phyloP scores from a whole-genome alignment of 2,888 invertebrate species.

The Colostygia pectinataria region DNA sequence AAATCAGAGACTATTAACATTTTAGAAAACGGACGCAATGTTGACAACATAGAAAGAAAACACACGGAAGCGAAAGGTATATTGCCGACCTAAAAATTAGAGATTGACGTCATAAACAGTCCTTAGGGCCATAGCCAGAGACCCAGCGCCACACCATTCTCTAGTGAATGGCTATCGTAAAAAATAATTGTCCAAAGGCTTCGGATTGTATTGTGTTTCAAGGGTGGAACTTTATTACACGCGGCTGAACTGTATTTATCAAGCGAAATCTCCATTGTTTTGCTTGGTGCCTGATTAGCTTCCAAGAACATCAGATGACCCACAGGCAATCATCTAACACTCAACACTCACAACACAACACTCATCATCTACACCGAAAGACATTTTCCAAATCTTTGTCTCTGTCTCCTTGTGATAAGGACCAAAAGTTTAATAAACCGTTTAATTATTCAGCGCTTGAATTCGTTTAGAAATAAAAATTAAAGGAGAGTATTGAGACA shows the following conservation, averaged over 20 bases:
- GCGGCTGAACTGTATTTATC: not conserved
- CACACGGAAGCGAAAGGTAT: conserved; percentile 7
- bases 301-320: not conserved
- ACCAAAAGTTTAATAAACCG: too few species aligned
- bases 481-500: not conserved
- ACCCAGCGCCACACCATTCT: conserved; percentile 8
- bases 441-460: too few species aligned
- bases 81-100: conserved; percentile 25
- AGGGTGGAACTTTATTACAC: conserved; percentile 4
- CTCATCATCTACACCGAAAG: too few species aligned
- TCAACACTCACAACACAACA: too few species aligned
- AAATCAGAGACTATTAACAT: not conserved
- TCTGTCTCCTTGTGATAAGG: too few species aligned
- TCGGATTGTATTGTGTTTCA: conserved; percentile 5
- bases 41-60: not conserved
- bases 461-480: not conserved
- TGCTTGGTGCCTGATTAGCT: not conserved
- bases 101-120: conserved; percentile 22
- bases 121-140: conserved; percentile 17
- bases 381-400: too few species aligned
- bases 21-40: not conserved
- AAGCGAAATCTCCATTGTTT: not conserved
- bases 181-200: conserved; percentile 32
- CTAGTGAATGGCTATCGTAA: conserved; percentile 24
- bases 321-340: too few species aligned